These are phyloP conservation scores for Myotis vivesi DNA, from an alignment of 2,797 vertebrate species.

Conservation along the genomic window DNA sequence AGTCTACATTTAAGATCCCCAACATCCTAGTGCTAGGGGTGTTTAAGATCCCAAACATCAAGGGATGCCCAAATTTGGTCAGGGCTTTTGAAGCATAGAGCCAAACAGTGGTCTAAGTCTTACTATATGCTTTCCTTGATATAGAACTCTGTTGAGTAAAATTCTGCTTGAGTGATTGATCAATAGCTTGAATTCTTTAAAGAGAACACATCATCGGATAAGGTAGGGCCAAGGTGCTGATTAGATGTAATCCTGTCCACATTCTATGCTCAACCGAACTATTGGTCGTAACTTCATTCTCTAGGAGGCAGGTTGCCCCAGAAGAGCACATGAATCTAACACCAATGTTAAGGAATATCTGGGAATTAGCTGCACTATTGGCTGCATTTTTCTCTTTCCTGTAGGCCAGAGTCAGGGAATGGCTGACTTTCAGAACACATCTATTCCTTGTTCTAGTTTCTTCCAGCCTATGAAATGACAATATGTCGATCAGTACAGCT, in stretches of 20 bases:
- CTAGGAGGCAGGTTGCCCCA: background rate
- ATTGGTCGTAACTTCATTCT: background rate
- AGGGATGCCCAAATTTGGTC: background rate
- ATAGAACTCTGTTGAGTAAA: slow-evolving; percentile 4
- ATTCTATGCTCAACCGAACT: background rate
- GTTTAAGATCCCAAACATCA: background rate
- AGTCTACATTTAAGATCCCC: background rate
- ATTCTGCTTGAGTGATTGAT: background rate
- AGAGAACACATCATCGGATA: background rate
- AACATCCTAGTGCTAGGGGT: background rate
- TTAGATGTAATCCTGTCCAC: background rate
- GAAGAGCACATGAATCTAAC: background rate
- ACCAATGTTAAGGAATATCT: background rate
- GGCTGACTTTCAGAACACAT: background rate
- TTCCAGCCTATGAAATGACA: background rate
- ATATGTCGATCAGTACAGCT: background rate
- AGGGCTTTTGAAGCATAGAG: background rate
- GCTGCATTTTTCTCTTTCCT: slow-evolving; percentile 16
- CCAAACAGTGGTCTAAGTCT: background rate
- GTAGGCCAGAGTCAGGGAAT: background rate
- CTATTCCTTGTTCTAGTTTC: background rate
- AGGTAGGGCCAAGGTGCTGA: background rate
- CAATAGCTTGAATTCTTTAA: slow-evolving; percentile 20
- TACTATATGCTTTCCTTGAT: background rate
- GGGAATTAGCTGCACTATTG: background rate